Evolutionary conservation across 2,113 vertebrate species (phyloP).

Genomic region (Ia io): DNA sequence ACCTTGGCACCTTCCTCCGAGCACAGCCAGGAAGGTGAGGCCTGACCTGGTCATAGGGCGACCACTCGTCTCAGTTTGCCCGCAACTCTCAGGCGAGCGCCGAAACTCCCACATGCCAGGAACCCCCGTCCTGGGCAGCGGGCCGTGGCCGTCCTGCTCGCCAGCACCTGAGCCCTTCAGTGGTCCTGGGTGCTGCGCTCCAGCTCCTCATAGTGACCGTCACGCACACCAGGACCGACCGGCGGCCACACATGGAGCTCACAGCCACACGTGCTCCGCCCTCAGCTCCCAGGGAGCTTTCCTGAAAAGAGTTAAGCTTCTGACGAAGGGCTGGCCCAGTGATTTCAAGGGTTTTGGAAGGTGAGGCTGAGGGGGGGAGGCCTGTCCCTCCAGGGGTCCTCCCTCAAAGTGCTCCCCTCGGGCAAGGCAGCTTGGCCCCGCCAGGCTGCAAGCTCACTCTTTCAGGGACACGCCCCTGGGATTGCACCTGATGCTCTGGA

Average conservation of each 20-base stretch:
- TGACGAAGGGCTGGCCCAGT: not conserved
- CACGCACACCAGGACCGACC: not conserved
- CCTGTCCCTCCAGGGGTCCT: too few relatives aligned
- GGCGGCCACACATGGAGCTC: accelerated
- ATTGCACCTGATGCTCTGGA: not conserved
- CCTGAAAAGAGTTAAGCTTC: not conserved
- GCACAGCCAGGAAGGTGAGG: not conserved
- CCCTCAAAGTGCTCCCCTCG: not conserved
- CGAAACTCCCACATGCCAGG: not conserved
- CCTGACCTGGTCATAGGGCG: not conserved
- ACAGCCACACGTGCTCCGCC: too few relatives aligned
- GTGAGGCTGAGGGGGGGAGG: not conserved
- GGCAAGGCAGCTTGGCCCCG: accelerated
- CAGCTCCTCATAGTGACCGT: too few relatives aligned
- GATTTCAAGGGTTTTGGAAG: not conserved
- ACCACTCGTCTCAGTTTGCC: too few relatives aligned
- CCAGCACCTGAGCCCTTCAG: not conserved
- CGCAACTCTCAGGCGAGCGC: not conserved
- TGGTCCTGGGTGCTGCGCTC: not conserved
- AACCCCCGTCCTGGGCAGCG: not conserved
- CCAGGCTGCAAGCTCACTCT: not conserved
- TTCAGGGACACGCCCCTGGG: too few relatives aligned
- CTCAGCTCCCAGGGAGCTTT: not conserved
- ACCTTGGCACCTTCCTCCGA: not conserved
- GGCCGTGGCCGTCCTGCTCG: not conserved